Evolutionary conservation across 1,140 invertebrate genomes (phyloP).

Genomic region (Heliconius melpomene): DNA sequence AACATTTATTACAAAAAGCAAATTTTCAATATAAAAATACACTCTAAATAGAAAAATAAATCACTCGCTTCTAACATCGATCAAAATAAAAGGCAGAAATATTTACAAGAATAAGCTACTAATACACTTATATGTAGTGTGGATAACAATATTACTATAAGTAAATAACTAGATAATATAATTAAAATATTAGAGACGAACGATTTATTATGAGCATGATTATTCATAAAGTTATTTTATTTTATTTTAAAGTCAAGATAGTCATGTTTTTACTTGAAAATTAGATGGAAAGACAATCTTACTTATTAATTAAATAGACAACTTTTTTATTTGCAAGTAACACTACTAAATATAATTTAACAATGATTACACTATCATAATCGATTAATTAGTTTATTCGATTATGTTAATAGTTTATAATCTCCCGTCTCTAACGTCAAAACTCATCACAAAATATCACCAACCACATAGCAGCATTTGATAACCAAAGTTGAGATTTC

Average conservation of each 20-base stretch:
- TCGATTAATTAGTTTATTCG: not conserved
- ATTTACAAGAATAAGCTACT: conserved; percentile 29
- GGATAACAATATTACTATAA: conserved; percentile 2
- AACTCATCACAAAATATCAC: conserved; percentile 27
- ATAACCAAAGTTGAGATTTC: not conserved
- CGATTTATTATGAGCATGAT: not conserved
- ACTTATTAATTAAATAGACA: not conserved
- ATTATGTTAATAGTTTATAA: not conserved
- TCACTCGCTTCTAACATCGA: conserved; percentile 35
- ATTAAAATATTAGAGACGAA: not conserved
- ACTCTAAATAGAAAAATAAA: conserved; percentile 61
- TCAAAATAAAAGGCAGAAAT: conserved; percentile 14
- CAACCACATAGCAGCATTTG: not conserved
- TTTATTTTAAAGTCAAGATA: not conserved
- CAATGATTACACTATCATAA: not conserved
- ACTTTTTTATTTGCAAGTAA: not conserved
- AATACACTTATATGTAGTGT: conserved; percentile 8
- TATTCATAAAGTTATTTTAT: not conserved
- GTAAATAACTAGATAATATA: not conserved
- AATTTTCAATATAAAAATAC: conserved; percentile 58
- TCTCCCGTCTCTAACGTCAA: conserved; percentile 6
- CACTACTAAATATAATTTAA: not conserved
- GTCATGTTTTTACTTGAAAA: not conserved
- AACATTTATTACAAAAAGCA: conserved; percentile 20
- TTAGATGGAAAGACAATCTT: not conserved